A percentile compares a stretch with the other conserved stretches of the same genome.
phyloP scores from a whole-genome alignment of 2,113 vertebrate genomes.

The Crotalus tigris region DNA sequence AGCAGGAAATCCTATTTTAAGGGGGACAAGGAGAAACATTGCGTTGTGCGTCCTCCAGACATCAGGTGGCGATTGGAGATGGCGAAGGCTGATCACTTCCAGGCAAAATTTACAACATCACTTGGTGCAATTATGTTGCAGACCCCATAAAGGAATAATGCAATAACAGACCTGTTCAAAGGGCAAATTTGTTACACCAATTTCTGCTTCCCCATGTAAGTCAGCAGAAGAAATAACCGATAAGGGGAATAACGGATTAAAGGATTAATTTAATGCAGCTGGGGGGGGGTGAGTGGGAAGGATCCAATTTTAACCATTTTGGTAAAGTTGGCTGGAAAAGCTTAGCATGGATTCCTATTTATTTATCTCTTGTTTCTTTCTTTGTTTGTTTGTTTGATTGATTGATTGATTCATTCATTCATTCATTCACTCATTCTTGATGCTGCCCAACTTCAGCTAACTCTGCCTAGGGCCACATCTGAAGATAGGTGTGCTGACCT shows the following conservation, averaged over 20 bases:
- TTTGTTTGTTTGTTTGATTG: background rate
- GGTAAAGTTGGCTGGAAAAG: background rate
- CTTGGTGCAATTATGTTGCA: constrained; percentile 67
- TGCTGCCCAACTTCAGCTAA: no score
- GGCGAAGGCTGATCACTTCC: constrained; percentile 51
- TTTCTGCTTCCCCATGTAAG: constrained; percentile 64
- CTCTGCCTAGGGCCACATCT: background rate
- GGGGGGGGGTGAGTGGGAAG: background rate
- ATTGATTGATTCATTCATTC: no score
- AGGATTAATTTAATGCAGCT: constrained; percentile 59
- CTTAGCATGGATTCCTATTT: background rate
- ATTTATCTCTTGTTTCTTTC: background rate
- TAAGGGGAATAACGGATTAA: constrained; percentile 59
- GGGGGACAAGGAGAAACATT: constrained; percentile 48
- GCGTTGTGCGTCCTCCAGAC: constrained; percentile 63
- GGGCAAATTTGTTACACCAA: constrained; percentile 60
- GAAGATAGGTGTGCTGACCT: background rate
- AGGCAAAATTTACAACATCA: constrained; percentile 73
- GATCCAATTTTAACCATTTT: constrained; percentile 18
- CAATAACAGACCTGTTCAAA: constrained; percentile 72
- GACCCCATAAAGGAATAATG: constrained; percentile 69
- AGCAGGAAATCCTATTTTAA: constrained; percentile 40
- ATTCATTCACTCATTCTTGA: no score
- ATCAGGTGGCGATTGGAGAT: constrained; percentile 38
- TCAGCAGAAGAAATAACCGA: constrained; percentile 72